Evolutionary conservation across 2,888 invertebrate species (phyloP).

Genomic region (Plemyria rubiginata): DNA sequence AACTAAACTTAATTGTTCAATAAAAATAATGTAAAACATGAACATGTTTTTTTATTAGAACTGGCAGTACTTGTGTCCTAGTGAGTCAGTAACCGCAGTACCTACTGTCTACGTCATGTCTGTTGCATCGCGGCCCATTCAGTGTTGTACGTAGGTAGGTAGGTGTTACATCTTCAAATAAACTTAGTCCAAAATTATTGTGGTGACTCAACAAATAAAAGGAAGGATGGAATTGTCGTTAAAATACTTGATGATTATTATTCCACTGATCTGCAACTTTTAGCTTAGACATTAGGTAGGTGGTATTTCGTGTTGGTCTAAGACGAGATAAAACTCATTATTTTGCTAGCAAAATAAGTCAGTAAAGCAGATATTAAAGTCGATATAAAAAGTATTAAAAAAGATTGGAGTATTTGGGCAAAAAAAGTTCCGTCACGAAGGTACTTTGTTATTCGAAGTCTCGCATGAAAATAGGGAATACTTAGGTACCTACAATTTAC

Average conservation of each 20-base stretch:
- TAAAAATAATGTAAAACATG: slow-evolving; percentile 59
- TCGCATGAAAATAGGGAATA: too few species aligned
- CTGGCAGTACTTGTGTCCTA: slow-evolving; percentile 40
- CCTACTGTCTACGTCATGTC: slow-evolving; percentile 42
- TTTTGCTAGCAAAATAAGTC: background rate
- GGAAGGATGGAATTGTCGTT: slow-evolving; percentile 21
- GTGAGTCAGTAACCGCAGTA: slow-evolving; percentile 47
- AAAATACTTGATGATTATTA: slow-evolving; percentile 12
- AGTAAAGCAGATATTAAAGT: background rate
- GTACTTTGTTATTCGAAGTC: too few species aligned
- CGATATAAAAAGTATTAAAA: background rate
- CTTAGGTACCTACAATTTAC: too few species aligned
- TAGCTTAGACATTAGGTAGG: background rate
- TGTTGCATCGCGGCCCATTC: slow-evolving; percentile 26
- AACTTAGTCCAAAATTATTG: slow-evolving; percentile 25
- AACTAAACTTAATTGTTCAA: slow-evolving; percentile 54
- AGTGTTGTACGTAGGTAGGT: slow-evolving; percentile 1
- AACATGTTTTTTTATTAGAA: slow-evolving; percentile 51
- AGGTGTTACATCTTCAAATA: slow-evolving; percentile 9
- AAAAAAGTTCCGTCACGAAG: too few species aligned
- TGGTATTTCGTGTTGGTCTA: background rate
- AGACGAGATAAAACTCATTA: background rate
- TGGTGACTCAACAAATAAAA: slow-evolving; percentile 24
- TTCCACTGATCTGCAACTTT: background rate
- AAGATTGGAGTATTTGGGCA: background rate